Base-by-base conservation (phyloP, 2,888 invertebrate species). In the Hydrotaea cyrtoneurina region DNA sequence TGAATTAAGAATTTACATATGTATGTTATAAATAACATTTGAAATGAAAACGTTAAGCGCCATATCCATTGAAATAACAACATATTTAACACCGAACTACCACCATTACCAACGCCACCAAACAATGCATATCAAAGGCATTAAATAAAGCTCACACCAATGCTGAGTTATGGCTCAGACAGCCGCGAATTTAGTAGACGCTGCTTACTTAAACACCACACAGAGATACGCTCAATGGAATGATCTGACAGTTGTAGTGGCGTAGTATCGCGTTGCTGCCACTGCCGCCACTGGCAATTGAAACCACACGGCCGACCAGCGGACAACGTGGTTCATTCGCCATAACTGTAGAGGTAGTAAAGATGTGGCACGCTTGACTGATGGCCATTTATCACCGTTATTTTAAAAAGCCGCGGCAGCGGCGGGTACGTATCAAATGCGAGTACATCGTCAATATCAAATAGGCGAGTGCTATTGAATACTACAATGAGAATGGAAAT, bases 311-410 rank as follows among this genome's bases (percentile, higher is more conserved):
- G 3, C 46, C 53, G 55, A 19, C 21, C 21, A 17, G 2, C 17
- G 17, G 53, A 15, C 46, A n/a, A 53, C n/a, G n/a, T n/a, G n/a
- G n/a, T 31, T 31, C 17, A 66, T 43, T 7, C 39, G 39, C 19
- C 17, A 19, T 36, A 31, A 36, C 64, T 17, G 55, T 55, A 64
- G 17, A 43, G 43, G 66, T 43, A 39, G 36, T 36, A 31, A 64
- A 64, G 17, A 36, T 46, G 23, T 46, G 39, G 62, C 76, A 87
- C 77, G 87, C 86, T 86, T 78, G 57, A 86, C 76, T 85, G 86
- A 83, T 82, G 86, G 86, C 83, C 87, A 85, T 86, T 84, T 81
- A 86, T 85, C 79, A 86, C 84, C 86, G 80, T 81, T 83, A 85
- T 74, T 23, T 72, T 75, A 50, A 74, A n/a, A 85, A 10, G 59